A percentile compares a stretch with the other conserved stretches of the same genome.
phyloP scores from a whole-genome alignment of 53 echinoderm and acorn worm species.

The Patiria pectinifera region DNA sequence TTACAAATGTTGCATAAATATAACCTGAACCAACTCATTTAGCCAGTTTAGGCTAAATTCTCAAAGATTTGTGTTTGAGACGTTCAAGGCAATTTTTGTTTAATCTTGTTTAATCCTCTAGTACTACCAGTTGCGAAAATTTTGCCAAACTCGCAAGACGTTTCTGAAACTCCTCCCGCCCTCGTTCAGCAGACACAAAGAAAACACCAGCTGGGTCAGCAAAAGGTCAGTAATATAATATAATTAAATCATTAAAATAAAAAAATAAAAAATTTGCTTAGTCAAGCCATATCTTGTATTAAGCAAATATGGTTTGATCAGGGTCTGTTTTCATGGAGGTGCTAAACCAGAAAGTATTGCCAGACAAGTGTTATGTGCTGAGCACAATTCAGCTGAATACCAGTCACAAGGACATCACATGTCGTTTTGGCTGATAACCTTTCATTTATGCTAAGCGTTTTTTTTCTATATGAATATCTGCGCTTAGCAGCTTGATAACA shows the following conservation, averaged over 20 bases:
- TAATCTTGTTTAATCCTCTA: not conserved
- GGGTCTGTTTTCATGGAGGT: no score
- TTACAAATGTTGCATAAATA: no score
- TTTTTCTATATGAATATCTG: no score
- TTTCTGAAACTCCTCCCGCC: slow-evolving; percentile 54
- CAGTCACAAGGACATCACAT: not conserved
- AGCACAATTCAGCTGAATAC: no score
- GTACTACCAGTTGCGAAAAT: slow-evolving; percentile 40
- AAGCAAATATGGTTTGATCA: no score
- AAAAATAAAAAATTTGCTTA: no score
- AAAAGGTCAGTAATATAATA: slow-evolving; percentile 47
- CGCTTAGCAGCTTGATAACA: no score
- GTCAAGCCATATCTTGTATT: no score
- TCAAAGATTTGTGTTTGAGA: not conserved
- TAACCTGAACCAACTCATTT: no score
- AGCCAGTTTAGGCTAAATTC: not conserved
- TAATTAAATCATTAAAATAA: not conserved
- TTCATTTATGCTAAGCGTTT: no score
- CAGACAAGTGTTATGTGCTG: no score
- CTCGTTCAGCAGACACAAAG: slow-evolving; percentile 58
- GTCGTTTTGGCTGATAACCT: not conserved
- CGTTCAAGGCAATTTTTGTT: not conserved
- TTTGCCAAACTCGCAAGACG: slow-evolving; percentile 26
- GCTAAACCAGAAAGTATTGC: no score
- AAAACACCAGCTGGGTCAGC: slow-evolving; percentile 61